These are phyloP conservation scores for Nestor notabilis DNA, from an alignment of 2,113 vertebrate genomes.

Conservation along the genomic window DNA sequence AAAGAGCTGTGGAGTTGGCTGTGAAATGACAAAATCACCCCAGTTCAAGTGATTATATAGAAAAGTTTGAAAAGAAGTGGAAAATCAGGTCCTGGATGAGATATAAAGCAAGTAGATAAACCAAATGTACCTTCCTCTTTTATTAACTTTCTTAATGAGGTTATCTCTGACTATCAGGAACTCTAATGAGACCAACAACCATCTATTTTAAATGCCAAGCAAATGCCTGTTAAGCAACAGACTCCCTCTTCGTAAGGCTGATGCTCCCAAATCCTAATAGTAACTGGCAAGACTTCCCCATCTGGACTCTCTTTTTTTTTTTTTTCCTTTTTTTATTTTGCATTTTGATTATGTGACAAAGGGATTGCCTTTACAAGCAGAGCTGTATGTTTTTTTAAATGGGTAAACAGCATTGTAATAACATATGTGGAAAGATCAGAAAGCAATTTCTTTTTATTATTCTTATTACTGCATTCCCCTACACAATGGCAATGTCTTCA, in stretches of 20 bases:
- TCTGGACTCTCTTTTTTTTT: not conserved
- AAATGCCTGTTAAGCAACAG: not conserved
- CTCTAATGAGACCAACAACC: conserved; percentile 1
- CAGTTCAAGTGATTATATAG: not conserved
- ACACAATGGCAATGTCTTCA: conserved; percentile 32
- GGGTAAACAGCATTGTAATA: conserved; percentile 3
- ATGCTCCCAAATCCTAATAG: not conserved
- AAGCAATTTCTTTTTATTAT: conserved; percentile 50
- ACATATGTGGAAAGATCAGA: conserved; percentile 33
- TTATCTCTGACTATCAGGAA: conserved; percentile 41
- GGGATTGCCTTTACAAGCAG: conserved; percentile 5
- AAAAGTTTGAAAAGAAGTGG: not conserved
- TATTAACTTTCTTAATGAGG: conserved; percentile 31
- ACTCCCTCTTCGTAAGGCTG: not conserved
- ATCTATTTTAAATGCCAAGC: conserved; percentile 40
- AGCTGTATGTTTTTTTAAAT: not conserved
- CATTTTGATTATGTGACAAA: conserved; percentile 3
- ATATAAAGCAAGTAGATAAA: conserved; percentile 13
- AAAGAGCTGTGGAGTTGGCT: not conserved
- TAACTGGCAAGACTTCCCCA: not conserved
- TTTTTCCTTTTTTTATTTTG: not conserved
- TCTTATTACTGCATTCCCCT: conserved; percentile 31
- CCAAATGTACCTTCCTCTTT: conserved; percentile 3
- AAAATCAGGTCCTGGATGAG: conserved; percentile 6
- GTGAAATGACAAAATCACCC: not conserved